These are phyloP conservation scores for Exaiptasia diaphana DNA, from an alignment of 64 coral and sea anemone genomes.

Conservation along the genomic window DNA sequence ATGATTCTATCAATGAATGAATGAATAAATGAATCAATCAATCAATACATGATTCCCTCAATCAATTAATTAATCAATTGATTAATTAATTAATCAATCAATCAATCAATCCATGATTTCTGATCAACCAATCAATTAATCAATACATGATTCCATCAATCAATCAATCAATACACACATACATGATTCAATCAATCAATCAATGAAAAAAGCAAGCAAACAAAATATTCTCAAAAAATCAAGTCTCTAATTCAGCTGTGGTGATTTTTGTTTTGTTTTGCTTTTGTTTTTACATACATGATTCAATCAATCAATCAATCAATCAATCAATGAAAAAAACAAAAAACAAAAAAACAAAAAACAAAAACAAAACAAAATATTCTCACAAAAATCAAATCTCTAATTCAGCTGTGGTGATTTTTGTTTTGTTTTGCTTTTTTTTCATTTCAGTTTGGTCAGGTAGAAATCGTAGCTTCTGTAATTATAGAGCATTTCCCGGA, in stretches of 20 bases:
- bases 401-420: not conserved
- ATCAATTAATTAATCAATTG: not conserved
- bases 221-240: too few species aligned
- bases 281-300: not conserved
- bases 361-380: too few species aligned
- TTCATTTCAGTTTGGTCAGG: conserved; percentile 59
- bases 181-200: too few species aligned
- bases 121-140: too few species aligned
- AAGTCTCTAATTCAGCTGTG: not conserved
- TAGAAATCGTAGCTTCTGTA: conserved; percentile 50
- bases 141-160: too few species aligned
- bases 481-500: conserved; percentile 59
- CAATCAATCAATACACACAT: too few species aligned
- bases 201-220: too few species aligned
- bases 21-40: not conserved
- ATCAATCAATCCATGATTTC: too few species aligned
- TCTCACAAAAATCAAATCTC: not conserved
- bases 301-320: too few species aligned
- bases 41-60: not conserved
- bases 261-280: not conserved
- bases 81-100: not conserved
- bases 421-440: not conserved
- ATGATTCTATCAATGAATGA: not conserved
- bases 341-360: too few species aligned
- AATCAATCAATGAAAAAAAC: too few species aligned